A percentile compares a stretch with the other conserved stretches of the same genome.
These are phyloP conservation scores for Myzus persicae DNA, from an alignment of 1,140 invertebrate genomes.

Conservation along the genomic window DNA sequence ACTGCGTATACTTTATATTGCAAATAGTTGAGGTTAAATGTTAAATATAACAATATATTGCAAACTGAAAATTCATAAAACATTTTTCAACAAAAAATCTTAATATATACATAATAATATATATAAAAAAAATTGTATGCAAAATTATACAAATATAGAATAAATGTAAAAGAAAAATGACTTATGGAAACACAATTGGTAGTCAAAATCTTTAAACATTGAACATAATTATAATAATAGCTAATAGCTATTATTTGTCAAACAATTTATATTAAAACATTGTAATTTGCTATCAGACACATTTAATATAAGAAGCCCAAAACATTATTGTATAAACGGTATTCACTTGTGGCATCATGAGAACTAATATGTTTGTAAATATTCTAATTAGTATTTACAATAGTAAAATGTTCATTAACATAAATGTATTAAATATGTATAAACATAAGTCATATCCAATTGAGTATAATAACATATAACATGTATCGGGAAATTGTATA, in stretches of 20 bases:
- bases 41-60: conserved; percentile 47
- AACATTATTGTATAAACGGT: neutral
- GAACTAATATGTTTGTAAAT: conserved; percentile 1
- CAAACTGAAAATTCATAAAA: conserved; percentile 16
- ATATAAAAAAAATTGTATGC: neutral
- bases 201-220: conserved; percentile 14
- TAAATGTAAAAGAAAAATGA: conserved; percentile 38
- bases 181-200: conserved; percentile 5
- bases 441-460: neutral
- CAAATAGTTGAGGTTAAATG: conserved; percentile 43
- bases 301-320: neutral
- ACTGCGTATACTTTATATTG: conserved; percentile 57
- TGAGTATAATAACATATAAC: neutral
- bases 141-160: conserved; percentile 12
- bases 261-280: conserved; percentile 7
- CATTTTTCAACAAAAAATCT: conserved; percentile 11
- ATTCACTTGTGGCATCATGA: neutral
- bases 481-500: neutral
- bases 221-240: conserved; percentile 9
- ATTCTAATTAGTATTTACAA: conserved; percentile 21
- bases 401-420: neutral
- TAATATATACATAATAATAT: neutral
- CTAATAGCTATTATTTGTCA: neutral
- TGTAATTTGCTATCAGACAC: neutral
- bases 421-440: neutral